Evolutionary conservation across 2,797 vertebrate species (phyloP), one percentile per base, ranked within the genome.

Genomic region (Ceyx erithaca): DNA sequence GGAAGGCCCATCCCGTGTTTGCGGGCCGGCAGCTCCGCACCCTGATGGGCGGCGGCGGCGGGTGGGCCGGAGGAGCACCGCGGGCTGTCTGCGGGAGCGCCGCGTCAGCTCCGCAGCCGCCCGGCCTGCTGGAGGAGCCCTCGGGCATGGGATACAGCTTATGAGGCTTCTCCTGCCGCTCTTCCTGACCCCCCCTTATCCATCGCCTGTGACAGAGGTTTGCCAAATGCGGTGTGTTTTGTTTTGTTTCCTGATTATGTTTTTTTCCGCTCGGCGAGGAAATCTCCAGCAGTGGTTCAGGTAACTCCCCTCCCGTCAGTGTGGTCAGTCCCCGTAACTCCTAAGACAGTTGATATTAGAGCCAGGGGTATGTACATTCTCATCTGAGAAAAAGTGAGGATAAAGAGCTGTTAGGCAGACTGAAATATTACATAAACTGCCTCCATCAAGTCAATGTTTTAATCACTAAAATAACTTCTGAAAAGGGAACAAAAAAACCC

Each of bases 391-490:
- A 80, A 79, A 40, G 26, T 46, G 73, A 89, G 33, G 55, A 1
- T 80, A 86, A 90, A 52, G 72, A 79, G 67, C 64, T 92, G 70
- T 84, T 87, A 79, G 72, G 41, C 91, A 84, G 85, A 81, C 49
- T 16, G 73, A 92, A 85, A 84, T 77, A 67, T 51, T 70, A 30
- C 35, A 95, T 89, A 94, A 92, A 92, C 89, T 92, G 28, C 41
- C 63, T 94, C 87, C 71, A 81, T 88, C 73, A 51, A 90, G 66
- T 52, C 82, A 92, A 54, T 54, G 54, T 94, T 94, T 86, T 90
- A 92, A 91, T 92, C 89, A 63, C 64, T 90, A 31, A 94, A 94
- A 92, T 87, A 93, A 92, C 92, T 94, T 95, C 95, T 94, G 85
- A 90, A 96, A 90, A 92, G 64, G 59, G 77, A 96, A 94, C 76